These are phyloP conservation scores for Drosophila cognata DNA, from an alignment of 2,888 invertebrate genomes.

Conservation along the genomic window DNA sequence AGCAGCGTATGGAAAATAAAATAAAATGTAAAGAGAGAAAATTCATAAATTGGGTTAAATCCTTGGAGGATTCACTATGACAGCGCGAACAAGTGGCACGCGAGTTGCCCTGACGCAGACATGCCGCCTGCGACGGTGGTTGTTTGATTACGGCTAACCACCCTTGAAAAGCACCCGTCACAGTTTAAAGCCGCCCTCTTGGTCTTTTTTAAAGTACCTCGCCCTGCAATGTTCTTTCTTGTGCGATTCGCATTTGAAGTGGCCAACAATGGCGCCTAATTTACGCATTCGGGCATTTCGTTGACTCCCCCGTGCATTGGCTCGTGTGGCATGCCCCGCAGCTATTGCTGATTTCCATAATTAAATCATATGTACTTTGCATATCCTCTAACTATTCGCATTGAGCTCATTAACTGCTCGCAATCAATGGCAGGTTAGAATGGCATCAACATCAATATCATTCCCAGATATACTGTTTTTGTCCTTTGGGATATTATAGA, in stretches of 20 bases:
- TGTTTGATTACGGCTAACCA: constrained; percentile 51
- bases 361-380: constrained; percentile 78
- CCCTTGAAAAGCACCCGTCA: constrained; percentile 37
- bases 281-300: constrained; percentile 60
- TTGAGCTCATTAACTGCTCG: constrained; percentile 72
- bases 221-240: constrained; percentile 14
- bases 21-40: constrained; percentile 31
- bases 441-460: constrained; percentile 46
- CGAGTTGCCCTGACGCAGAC: constrained; percentile 61
- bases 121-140: constrained; percentile 53
- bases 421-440: constrained; percentile 54
- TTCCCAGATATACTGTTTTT: constrained; percentile 3
- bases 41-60: constrained; percentile 82
- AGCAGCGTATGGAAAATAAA: constrained; percentile 9
- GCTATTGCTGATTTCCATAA: constrained; percentile 62
- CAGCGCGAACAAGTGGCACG: constrained; percentile 79
- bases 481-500: background rate
- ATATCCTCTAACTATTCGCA: constrained; percentile 66
- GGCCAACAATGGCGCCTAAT: constrained; percentile 74
- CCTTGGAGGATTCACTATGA: constrained; percentile 82
- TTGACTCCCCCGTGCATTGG: constrained; percentile 63
- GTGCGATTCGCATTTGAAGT: constrained; percentile 53
- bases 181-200: constrained; percentile 51
- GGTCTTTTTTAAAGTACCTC: constrained; percentile 23
- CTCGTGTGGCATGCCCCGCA: constrained; percentile 37